Percentiles rank a stretch among this genome's conserved stretches.
These are phyloP conservation scores for Psylliodes chrysocephalus DNA, from an alignment of 2,888 invertebrate genomes.

Conservation along the genomic window DNA sequence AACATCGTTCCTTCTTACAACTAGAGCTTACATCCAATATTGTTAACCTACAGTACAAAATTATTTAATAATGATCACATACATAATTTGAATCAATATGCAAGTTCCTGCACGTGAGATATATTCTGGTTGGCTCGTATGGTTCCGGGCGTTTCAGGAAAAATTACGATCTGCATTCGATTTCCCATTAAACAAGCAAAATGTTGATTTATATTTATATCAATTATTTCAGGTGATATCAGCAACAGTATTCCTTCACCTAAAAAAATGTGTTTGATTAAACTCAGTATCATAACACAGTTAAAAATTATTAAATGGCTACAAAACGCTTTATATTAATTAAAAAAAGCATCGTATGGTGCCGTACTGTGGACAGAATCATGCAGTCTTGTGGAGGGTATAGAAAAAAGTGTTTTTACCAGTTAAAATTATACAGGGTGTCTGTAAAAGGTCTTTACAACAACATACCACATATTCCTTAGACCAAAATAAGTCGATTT, in stretches of 20 bases:
- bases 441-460: too few relatives aligned
- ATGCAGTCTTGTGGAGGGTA: too few relatives aligned
- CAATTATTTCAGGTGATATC: neutral
- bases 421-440: too few relatives aligned
- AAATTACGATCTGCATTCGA: conserved; percentile 6
- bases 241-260: conserved; percentile 10
- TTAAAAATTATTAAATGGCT: too few relatives aligned
- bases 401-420: too few relatives aligned
- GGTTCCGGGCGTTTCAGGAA: conserved; percentile 9
- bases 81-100: conserved; percentile 27
- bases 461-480: too few relatives aligned
- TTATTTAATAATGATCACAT: conserved; percentile 28
- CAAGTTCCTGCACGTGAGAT: conserved; percentile 12
- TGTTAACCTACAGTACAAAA: conserved; percentile 25
- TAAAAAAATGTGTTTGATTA: too few relatives aligned
- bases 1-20: neutral
- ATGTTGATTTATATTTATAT: neutral
- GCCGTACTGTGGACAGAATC: too few relatives aligned
- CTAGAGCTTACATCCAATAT: conserved; percentile 16
- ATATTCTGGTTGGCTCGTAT: conserved; percentile 1
- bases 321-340: too few relatives aligned
- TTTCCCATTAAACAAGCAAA: neutral
- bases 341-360: too few relatives aligned
- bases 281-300: too few relatives aligned
- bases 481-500: too few relatives aligned